Conservation (phyloP, 2,797 vertebrate species). For the Centropyge bicolor region DNA sequence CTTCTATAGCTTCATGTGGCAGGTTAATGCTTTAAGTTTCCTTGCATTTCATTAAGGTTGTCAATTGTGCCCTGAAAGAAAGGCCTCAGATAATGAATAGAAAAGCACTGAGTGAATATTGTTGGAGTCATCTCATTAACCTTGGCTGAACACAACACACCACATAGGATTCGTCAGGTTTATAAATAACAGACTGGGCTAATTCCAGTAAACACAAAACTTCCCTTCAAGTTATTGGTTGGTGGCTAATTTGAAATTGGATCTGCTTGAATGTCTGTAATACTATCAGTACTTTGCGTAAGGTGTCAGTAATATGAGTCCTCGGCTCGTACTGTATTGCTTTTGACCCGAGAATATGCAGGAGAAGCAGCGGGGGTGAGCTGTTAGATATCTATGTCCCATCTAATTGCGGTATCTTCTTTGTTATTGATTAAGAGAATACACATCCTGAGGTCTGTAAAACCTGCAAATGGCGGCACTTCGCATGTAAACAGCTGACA, state of each 20-base stretch:
- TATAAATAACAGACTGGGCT: conserved; percentile 39
- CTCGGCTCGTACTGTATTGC: conserved; percentile 57
- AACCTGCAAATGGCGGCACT: conserved; percentile 67
- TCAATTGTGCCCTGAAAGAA: conserved; percentile 63
- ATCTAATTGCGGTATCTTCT: conserved; percentile 54
- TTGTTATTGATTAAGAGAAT: conserved; percentile 71
- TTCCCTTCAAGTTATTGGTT: conserved; percentile 28
- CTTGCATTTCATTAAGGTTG: conserved; percentile 71
- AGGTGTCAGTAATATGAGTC: conserved; percentile 62
- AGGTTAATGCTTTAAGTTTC: conserved; percentile 49
- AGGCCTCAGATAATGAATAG: conserved; percentile 60
- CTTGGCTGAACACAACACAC: conserved; percentile 11
- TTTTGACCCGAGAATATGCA: conserved; percentile 46
- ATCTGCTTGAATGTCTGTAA: conserved; percentile 58
- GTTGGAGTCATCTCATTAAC: conserved; percentile 46
- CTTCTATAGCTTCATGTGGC: conserved; percentile 58
- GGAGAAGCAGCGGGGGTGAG: conserved; percentile 15
- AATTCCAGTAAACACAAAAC: conserved; percentile 36
- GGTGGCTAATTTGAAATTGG: conserved; percentile 47
- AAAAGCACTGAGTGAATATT: conserved; percentile 28
- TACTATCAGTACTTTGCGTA: conserved; percentile 54
- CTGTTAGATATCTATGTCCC: conserved; percentile 55
- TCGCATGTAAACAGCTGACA: conserved; percentile 70
- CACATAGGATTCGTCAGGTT: conserved; percentile 16
- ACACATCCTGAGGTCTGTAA: conserved; percentile 64